Base-by-base conservation (phyloP, 2,888 invertebrate genomes). In the Drosophila limbata region DNA sequence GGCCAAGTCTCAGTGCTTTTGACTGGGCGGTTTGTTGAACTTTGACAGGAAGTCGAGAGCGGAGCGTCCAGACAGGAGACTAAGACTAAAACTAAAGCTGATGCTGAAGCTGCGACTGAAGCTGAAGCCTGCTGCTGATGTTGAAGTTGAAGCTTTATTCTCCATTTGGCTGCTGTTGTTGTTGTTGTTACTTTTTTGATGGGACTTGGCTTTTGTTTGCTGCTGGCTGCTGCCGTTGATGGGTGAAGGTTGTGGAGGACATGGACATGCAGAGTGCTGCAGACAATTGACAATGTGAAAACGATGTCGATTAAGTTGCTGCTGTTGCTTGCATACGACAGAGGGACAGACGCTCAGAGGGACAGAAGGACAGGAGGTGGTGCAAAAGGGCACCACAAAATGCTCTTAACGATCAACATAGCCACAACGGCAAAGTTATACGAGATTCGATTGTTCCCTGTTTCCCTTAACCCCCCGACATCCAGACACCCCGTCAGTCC, bases 221-320 rank as follows among this genome's bases (percentile, higher is more conserved):
- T 51, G 76, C 73, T 75, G 57, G 65, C 64, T 61, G 77, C 75
- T 79, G 82, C 77, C 59, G 85, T 76, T 81, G 84, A 73, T 83
- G 81, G 85, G 83, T 83, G 81, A 81, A 83, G 81, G 81, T 83
- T 81, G 77, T 76, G 81, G 77, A 74, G 77, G 66, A 78, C 87
- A 87, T 87, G 83, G 77, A 79, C 83, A 87, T 83, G 83, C 79
- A 87, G 88, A 84, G 83, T 82, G 85, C 77, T 84, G 79, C 73
- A 83, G 85, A 84, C 83, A 84, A 83, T 83, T 83, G 83, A 83
- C 83, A 83, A 87, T 83, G 83, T 83, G 83, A 84, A 83, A 87
- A 83, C 87, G 87, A 83, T 83, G 83, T 87, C 83, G 83, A 83
- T 83, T 83, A 83, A 83, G 83, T 87, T 83, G 83, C 83, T 83